Evolutionary conservation across 2,113 vertebrate genomes (phyloP).

Genomic region (Narcine bancroftii): DNA sequence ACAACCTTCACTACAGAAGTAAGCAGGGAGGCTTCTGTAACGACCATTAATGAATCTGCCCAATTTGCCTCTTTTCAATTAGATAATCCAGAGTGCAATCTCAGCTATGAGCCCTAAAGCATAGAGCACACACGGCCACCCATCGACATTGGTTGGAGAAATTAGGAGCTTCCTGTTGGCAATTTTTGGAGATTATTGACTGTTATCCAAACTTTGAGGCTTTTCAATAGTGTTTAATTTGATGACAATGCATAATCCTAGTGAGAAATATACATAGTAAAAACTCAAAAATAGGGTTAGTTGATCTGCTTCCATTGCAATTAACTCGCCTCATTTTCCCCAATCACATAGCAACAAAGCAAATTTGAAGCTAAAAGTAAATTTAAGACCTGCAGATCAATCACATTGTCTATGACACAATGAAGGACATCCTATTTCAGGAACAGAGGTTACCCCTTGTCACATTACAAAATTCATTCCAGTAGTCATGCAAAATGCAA

Average conservation of each 20-base stretch:
- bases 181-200: no score
- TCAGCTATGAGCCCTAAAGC: no score
- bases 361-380: not conserved
- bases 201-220: no score
- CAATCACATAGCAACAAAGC: not conserved
- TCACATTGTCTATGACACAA: not conserved
- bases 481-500: not conserved
- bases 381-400: not conserved
- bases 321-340: not conserved
- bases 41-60: no score
- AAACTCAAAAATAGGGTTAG: not conserved
- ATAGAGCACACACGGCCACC: no score
- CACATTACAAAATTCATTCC: not conserved
- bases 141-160: no score
- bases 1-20: no score
- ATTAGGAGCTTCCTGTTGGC: no score
- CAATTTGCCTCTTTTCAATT: no score
- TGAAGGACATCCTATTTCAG: not conserved
- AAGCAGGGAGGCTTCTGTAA: no score
- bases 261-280: not conserved
- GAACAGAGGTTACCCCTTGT: not conserved
- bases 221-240: not conserved
- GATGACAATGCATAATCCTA: not conserved
- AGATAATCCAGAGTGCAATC: no score
- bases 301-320: not conserved